Conservation (phyloP, 1,140 invertebrate genomes). For the Tetragonula clypearis region DNA sequence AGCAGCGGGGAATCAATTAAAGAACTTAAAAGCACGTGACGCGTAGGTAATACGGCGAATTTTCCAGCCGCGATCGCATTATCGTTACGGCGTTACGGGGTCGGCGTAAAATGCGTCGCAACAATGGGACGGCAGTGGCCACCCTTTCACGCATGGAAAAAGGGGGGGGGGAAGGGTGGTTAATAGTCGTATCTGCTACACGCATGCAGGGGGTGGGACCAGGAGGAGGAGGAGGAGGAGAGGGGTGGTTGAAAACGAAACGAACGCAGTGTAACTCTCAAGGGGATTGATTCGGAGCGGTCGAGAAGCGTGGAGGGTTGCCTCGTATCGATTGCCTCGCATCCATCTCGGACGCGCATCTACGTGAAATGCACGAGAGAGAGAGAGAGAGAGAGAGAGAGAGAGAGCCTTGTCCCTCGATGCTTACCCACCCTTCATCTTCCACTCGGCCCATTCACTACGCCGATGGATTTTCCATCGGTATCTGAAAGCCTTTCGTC, state of each 20-base stretch:
- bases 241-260: slow-evolving; percentile 55
- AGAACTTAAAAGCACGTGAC: slow-evolving; percentile 22
- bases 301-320: slow-evolving; percentile 56
- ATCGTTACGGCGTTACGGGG: slow-evolving; percentile 32
- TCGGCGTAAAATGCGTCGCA: slow-evolving; percentile 11
- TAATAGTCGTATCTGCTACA: slow-evolving; percentile 56
- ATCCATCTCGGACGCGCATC: slow-evolving; percentile 50
- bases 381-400: background rate
- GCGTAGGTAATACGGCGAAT: slow-evolving; percentile 9
- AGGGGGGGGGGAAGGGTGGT: slow-evolving; percentile 55
- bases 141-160: slow-evolving; percentile 36
- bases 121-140: slow-evolving; percentile 15
- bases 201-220: background rate
- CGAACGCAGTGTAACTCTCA: slow-evolving; percentile 64
- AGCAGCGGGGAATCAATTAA: background rate
- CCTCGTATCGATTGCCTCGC: slow-evolving; percentile 73
- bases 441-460: slow-evolving; percentile 23
- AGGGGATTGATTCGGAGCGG: slow-evolving; percentile 70
- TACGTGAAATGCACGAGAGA: slow-evolving; percentile 24
- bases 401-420: slow-evolving; percentile 16
- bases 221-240: slow-evolving; percentile 13
- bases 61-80: slow-evolving; percentile 36
- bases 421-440: slow-evolving; percentile 42
- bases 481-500: slow-evolving; percentile 28
- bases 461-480: slow-evolving; percentile 61